Evolutionary conservation across 2,113 vertebrate species (phyloP), one percentile per base, ranked within the genome.

Genomic region (Hyaena hyaena): DNA sequence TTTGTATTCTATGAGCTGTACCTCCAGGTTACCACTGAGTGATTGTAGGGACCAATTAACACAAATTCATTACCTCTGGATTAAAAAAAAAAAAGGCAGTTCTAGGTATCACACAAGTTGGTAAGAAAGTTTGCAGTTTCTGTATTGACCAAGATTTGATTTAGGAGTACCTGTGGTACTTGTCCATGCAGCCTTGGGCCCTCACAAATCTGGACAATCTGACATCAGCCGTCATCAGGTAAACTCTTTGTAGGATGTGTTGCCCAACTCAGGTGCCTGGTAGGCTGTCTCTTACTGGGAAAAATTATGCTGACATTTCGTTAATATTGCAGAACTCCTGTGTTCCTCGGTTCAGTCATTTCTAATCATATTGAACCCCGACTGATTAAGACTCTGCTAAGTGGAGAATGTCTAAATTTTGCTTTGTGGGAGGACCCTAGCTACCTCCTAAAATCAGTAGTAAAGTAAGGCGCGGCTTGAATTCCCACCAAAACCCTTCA

Each of bases 311-410:
- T 82, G 81, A 50, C 85, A 50, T 97, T 95, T 39, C 35, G 58
- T 88, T 90, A n/a, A 82, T 88, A 35, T 14, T 68, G 33, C 26
- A 88, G 53, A 94, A n/a, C n/a, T 77, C 31, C 63, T 76, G 50
- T 31, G 69, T 63, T 93, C 35, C 82, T 84, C 71, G 68, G 81
- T 88, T 94, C 43, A 50, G 71, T 94, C 71, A 55, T 43, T 96
- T 97, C 74, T 66, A 81, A 50, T 69, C 31, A n/a, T 68, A 65
- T 15, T 89, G 92, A 92, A 94, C 86, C 35, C 81, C 77, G 63
- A 65, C 71, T 81, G 74, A 53, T 66, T 69, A 63, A 85, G 81
- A 73, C 17, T 73, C 43, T 45, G 48, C 16, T 28, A 89, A 24
- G 33, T 10, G 23, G 55, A 10, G 39, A 87, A 86, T 81, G 66